A percentile compares a stretch with the other conserved stretches of the same genome.
These are phyloP conservation scores for Turdus rufiventris DNA, from an alignment of 2,113 vertebrate genomes.

Conservation along the genomic window DNA sequence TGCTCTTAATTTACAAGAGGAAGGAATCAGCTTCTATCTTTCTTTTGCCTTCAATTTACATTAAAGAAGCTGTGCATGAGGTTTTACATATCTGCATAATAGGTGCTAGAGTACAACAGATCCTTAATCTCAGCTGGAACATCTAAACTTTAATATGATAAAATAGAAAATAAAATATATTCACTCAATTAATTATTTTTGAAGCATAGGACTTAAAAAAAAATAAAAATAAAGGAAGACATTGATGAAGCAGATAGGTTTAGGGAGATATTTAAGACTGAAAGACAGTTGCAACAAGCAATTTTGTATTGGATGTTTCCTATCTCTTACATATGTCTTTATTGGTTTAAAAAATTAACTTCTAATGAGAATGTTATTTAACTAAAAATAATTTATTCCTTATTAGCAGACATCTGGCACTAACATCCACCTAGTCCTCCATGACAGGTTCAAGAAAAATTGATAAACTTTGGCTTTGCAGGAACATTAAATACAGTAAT, in stretches of 20 bases:
- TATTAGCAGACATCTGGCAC: neutral
- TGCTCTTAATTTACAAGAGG: neutral
- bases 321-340: neutral
- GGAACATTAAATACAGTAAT: neutral
- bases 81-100: neutral
- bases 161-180: neutral
- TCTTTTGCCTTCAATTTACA: neutral
- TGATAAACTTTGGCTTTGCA: neutral
- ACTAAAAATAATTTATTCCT: neutral
- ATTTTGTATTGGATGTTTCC: neutral
- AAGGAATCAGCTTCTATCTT: neutral
- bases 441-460: neutral
- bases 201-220: neutral
- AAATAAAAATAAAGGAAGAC: neutral
- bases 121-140: neutral
- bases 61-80: neutral
- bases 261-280: neutral
- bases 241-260: neutral
- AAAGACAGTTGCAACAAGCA: neutral
- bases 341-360: neutral
- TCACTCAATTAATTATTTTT: neutral
- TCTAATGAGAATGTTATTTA: neutral
- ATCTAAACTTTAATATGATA: neutral
- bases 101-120: neutral
- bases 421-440: neutral